phyloP scores from a whole-genome alignment of 2,797 vertebrate genomes.

The Silurus lanzhouensis region DNA sequence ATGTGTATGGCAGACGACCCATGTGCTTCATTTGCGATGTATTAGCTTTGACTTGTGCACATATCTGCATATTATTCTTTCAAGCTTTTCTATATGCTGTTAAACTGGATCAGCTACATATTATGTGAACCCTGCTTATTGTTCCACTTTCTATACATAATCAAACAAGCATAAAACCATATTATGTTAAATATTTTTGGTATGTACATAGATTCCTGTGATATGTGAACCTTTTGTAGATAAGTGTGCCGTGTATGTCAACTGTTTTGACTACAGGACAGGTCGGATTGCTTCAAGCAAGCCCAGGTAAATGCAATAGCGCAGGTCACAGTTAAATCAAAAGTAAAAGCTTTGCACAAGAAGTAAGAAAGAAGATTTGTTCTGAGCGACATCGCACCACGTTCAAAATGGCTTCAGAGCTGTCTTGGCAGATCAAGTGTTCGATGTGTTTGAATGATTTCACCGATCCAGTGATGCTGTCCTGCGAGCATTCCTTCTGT shows the following conservation, averaged over 20 bases:
- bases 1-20: neutral
- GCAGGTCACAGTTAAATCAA: neutral
- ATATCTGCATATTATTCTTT: neutral
- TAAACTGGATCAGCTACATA: neutral
- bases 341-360: neutral
- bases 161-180: too few relatives aligned
- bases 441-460: slow-evolving; percentile 44
- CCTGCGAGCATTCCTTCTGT: slow-evolving; percentile 48
- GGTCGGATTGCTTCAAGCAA: neutral
- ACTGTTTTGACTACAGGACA: neutral
- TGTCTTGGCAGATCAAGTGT: slow-evolving; percentile 45
- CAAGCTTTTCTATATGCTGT: too few relatives aligned
- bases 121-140: neutral
- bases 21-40: neutral
- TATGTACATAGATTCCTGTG: too few relatives aligned
- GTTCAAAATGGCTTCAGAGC: slow-evolving; percentile 24
- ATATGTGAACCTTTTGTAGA: neutral
- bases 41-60: neutral
- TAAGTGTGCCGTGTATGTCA: neutral
- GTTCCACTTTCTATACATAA: neutral
- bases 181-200: too few relatives aligned
- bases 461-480: slow-evolving; percentile 40
- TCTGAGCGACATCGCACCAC: too few relatives aligned
- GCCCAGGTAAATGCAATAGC: neutral
- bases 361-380: neutral